Conservation (phyloP, 2,888 invertebrate species). For the Autographa pulchrina region DNA sequence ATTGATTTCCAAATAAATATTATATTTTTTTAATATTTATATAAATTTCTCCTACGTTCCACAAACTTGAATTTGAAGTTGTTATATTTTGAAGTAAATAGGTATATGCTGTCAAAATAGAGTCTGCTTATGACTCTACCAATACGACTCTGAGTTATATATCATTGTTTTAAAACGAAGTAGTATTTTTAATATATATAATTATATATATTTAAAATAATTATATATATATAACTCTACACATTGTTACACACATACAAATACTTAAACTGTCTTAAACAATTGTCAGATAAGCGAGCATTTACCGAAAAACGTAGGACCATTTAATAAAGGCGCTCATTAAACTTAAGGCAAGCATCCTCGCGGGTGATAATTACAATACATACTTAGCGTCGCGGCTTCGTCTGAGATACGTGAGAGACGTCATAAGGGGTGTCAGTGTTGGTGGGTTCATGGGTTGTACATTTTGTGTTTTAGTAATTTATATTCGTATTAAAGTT, state of each 20-base stretch:
- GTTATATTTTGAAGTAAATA: no score
- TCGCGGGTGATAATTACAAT: slow-evolving; percentile 50
- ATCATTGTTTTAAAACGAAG: no score
- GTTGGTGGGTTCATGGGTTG: slow-evolving; percentile 29
- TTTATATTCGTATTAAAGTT: no score
- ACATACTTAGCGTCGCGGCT: slow-evolving; percentile 40
- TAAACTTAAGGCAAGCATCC: slow-evolving; percentile 47
- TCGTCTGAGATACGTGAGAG: slow-evolving; percentile 10
- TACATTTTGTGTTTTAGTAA: slow-evolving; percentile 36
- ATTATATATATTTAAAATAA: no score
- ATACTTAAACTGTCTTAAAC: slow-evolving; percentile 24
- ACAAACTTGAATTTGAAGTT: no score
- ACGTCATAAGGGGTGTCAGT: slow-evolving; percentile 33
- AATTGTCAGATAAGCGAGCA: slow-evolving; percentile 16
- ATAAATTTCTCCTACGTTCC: no score
- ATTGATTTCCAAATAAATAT: no score
- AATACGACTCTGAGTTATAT: no score
- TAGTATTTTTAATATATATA: no score
- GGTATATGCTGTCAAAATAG: no score
- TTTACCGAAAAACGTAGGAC: slow-evolving; percentile 35
- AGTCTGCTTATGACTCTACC: no score
- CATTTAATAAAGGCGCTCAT: slow-evolving; percentile 48
- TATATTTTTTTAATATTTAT: no score
- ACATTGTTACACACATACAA: background rate
- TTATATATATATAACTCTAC: background rate